These are phyloP conservation scores for Argya squamiceps DNA, from an alignment of 2,797 vertebrate genomes.

Conservation along the genomic window DNA sequence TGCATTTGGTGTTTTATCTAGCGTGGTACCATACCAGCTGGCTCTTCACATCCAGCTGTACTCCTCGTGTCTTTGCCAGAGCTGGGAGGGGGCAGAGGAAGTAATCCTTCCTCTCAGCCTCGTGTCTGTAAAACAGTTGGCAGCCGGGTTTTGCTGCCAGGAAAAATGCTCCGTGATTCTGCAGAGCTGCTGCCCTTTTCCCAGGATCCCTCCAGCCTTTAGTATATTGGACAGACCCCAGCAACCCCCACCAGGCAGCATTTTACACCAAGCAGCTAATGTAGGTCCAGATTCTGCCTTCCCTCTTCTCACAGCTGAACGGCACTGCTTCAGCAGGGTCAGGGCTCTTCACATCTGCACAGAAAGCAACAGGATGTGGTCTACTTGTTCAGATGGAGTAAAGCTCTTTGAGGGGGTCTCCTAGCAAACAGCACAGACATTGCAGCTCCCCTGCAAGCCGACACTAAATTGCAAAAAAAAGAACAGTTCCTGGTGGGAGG, in stretches of 20 bases:
- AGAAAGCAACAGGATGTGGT: slow-evolving; percentile 58
- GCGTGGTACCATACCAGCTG: not conserved
- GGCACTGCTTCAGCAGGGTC: not conserved
- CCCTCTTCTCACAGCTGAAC: not conserved
- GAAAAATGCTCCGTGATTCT: not conserved
- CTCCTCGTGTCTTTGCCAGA: not conserved
- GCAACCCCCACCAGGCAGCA: not conserved
- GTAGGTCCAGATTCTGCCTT: not conserved
- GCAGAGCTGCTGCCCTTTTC: slow-evolving; percentile 7
- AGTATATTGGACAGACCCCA: not conserved
- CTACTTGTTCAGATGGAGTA: slow-evolving; percentile 10
- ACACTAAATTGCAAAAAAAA: not conserved
- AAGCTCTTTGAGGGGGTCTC: slow-evolving; percentile 46
- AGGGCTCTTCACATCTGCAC: not conserved
- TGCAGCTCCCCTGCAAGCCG: slow-evolving; percentile 25
- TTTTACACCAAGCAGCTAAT: not conserved
- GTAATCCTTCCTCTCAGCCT: not conserved
- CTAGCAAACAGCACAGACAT: slow-evolving; percentile 17
- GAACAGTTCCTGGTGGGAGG: slow-evolving; percentile 49
- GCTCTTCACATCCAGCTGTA: not conserved
- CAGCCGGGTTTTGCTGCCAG: not conserved
- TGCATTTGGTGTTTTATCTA: not conserved
- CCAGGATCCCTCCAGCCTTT: not conserved
- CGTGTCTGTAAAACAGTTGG: not conserved
- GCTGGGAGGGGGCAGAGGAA: not conserved